Percentiles rank a stretch among this genome's conserved stretches.
Conservation (phyloP, 2,113 vertebrate genomes). For the Mirza zaza region DNA sequence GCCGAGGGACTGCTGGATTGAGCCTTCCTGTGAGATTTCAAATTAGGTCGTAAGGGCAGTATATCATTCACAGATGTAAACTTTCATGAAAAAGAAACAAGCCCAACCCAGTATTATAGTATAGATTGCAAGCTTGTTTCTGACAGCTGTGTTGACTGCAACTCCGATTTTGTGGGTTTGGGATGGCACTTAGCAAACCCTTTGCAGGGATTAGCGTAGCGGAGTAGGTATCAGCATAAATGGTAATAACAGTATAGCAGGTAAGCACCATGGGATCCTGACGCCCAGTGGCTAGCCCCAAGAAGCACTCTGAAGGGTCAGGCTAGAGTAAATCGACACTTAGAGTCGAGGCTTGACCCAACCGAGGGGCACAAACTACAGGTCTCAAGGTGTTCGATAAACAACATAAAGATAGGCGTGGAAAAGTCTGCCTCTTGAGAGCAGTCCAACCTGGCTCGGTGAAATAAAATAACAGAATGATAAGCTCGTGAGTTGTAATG, state of each 20-base stretch:
- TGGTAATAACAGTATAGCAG: not conserved
- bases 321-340: not conserved
- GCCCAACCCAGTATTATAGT: not conserved
- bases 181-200: not conserved
- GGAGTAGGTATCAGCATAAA: not conserved
- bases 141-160: not conserved
- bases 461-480: not conserved
- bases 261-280: not conserved
- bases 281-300: not conserved
- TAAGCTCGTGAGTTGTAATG: accelerated
- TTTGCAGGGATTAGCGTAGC: not conserved
- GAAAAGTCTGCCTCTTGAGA: not conserved
- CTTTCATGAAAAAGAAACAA: not conserved
- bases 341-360: not conserved
- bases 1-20: not conserved
- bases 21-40: not conserved
- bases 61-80: not conserved
- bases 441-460: not conserved
- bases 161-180: not conserved
- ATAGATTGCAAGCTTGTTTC: not conserved
- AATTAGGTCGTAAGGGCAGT: not conserved
- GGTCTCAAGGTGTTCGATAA: not conserved
- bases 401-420: not conserved
- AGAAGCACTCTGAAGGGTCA: not conserved
- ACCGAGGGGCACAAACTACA: not conserved